A percentile compares a stretch with the other conserved stretches of the same genome.
phyloP scores from a whole-genome alignment of 2,113 vertebrate species.

The Phalacrocorax brasilianus region DNA sequence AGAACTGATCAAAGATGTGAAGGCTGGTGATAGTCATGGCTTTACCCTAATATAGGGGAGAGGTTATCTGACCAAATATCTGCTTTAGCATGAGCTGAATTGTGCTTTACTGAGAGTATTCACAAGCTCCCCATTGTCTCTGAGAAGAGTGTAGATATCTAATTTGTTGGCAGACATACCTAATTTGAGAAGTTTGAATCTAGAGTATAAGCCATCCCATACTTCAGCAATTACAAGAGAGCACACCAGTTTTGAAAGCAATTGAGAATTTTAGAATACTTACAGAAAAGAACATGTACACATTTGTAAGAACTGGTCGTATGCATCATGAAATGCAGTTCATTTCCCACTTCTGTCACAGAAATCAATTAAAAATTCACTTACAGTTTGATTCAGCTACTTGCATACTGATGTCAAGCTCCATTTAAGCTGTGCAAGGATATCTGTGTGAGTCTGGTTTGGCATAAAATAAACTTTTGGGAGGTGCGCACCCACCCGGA shows the following conservation, averaged over 20 bases:
- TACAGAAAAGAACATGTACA: not conserved
- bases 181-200: not conserved
- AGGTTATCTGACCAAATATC: not conserved
- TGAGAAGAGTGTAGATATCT: not conserved
- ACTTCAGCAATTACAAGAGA: not conserved
- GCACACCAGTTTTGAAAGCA: not conserved
- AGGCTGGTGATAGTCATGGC: not conserved
- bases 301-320: not conserved
- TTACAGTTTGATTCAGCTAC: not conserved
- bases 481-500: not conserved
- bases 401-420: not conserved
- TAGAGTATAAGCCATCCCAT: not conserved
- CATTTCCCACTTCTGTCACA: not conserved
- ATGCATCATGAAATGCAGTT: not conserved
- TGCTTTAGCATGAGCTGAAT: not conserved
- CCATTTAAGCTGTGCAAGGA: not conserved
- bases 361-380: not conserved
- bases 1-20: not conserved
- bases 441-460: not conserved
- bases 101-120: not conserved
- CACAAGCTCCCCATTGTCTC: not conserved
- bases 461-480: not conserved
- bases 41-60: not conserved
- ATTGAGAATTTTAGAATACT: not conserved
- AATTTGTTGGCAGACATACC: not conserved